Percentiles rank a stretch among this genome's conserved stretches.
Conservation (phyloP, 2,888 invertebrate species). For the Drosophila falleni region DNA sequence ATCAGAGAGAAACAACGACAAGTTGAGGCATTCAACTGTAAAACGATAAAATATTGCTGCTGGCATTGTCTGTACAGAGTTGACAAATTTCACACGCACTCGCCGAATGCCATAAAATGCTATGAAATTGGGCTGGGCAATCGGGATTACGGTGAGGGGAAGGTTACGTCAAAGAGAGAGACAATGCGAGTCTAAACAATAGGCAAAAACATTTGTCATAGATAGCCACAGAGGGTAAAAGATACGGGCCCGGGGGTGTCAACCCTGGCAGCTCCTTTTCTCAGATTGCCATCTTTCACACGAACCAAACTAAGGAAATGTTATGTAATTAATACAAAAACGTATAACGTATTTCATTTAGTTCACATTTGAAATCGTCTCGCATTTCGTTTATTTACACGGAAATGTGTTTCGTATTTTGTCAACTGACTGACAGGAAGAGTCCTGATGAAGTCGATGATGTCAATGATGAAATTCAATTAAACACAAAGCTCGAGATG, state of each 20-base stretch:
- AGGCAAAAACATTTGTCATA: slow-evolving; percentile 59
- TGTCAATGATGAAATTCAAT: slow-evolving; percentile 36
- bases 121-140: slow-evolving; percentile 56
- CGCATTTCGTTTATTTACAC: slow-evolving; percentile 54
- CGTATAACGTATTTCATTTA: slow-evolving; percentile 12
- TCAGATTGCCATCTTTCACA: slow-evolving; percentile 43
- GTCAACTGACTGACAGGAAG: slow-evolving; percentile 52
- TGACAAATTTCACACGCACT: slow-evolving; percentile 73
- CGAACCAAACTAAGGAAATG: slow-evolving; percentile 44
- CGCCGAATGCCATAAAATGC: slow-evolving; percentile 55
- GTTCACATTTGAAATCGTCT: slow-evolving; percentile 30
- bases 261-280: slow-evolving; percentile 41
- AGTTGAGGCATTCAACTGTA: slow-evolving; percentile 53
- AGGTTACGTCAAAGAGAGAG: slow-evolving; percentile 38
- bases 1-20: slow-evolving; percentile 25
- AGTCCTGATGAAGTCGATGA: not conserved
- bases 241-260: slow-evolving; percentile 30
- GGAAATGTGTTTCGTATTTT: slow-evolving; percentile 54
- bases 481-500: slow-evolving; percentile 20
- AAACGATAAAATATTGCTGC: slow-evolving; percentile 54
- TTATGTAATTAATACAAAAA: slow-evolving; percentile 59
- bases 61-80: slow-evolving; percentile 51
- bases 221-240: slow-evolving; percentile 29
- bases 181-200: slow-evolving; percentile 47
- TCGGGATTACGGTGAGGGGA: slow-evolving; percentile 31